phyloP scores from a whole-genome alignment of 2,113 vertebrate species.

The Phoenicopterus ruber region DNA sequence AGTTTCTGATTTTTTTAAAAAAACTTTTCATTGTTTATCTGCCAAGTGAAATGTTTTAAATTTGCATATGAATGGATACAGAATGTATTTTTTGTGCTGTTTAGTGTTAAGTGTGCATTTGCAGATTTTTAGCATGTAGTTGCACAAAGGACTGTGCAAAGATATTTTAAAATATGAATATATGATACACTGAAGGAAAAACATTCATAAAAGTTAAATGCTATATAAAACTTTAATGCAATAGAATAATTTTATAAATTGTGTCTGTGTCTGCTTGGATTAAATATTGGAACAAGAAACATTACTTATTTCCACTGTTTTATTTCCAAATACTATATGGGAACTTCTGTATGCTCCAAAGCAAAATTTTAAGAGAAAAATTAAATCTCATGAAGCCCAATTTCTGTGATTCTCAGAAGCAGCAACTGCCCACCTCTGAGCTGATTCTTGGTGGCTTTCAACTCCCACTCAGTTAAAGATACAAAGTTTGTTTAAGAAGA shows the following conservation, averaged over 20 bases:
- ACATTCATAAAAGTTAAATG: constrained; percentile 62
- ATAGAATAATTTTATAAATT: constrained; percentile 71
- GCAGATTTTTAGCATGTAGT: constrained; percentile 76
- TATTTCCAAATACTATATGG: not conserved
- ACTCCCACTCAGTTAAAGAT: not conserved
- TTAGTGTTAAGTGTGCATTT: constrained; percentile 73
- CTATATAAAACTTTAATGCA: constrained; percentile 74
- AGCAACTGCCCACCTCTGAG: not conserved
- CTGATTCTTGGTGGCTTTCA: not conserved
- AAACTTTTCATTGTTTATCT: constrained; percentile 73
- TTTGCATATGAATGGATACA: constrained; percentile 72
- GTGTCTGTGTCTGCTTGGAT: constrained; percentile 64
- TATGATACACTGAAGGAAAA: constrained; percentile 69
- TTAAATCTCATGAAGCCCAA: not conserved
- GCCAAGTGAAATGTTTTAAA: constrained; percentile 77
- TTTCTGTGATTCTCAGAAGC: not conserved
- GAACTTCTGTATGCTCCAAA: not conserved
- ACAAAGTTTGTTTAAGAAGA: not conserved
- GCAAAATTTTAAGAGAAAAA: not conserved
- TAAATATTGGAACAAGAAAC: constrained; percentile 57
- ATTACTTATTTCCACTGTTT: constrained; percentile 21
- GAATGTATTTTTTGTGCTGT: constrained; percentile 77
- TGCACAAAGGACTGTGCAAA: constrained; percentile 67
- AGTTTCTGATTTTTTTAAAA: constrained; percentile 75
- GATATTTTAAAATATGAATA: constrained; percentile 71